Percentiles rank a stretch among this genome's conserved stretches.
Evolutionary conservation across 1,140 invertebrate genomes (phyloP).

Genomic region (Battus philenor): DNA sequence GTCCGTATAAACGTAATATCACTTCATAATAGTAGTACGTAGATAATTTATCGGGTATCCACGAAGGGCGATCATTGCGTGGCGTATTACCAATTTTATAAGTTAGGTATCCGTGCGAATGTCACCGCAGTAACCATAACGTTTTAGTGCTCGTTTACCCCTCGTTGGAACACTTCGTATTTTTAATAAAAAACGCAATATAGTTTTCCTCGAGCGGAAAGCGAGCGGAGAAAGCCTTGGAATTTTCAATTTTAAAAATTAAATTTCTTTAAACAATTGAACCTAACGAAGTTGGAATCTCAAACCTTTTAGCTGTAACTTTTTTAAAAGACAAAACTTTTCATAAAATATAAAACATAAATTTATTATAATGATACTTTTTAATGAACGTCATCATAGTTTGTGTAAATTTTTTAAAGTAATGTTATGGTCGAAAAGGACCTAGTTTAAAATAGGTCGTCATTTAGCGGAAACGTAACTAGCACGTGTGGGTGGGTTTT

Average conservation of each 20-base stretch:
- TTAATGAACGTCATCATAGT: no score
- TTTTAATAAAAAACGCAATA: conserved; percentile 73
- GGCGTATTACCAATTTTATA: conserved; percentile 67
- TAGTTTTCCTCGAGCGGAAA: conserved; percentile 57
- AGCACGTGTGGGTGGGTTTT: not conserved
- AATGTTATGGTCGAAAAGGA: not conserved
- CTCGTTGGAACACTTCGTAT: conserved; percentile 64
- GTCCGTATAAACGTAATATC: conserved; percentile 21
- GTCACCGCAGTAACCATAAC: conserved; percentile 72
- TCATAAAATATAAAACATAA: no score
- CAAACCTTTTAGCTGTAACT: not conserved
- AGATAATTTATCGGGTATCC: conserved; percentile 46
- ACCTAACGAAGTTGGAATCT: conserved; percentile 13
- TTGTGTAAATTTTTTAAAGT: no score
- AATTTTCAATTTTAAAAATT: conserved; percentile 66
- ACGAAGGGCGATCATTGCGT: conserved; percentile 38
- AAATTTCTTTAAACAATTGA: conserved; percentile 51
- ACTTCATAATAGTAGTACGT: conserved; percentile 31
- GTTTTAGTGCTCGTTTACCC: conserved; percentile 67
- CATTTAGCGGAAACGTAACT: not conserved
- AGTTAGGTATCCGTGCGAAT: conserved; percentile 66
- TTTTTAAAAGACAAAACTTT: no score
- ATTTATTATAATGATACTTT: not conserved
- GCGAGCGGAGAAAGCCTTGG: conserved; percentile 37
- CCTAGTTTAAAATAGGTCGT: conserved; percentile 7